Evolutionary conservation across 2,888 invertebrate species (phyloP), one percentile per base, ranked within the genome.

Genomic region (Chalcis sispes): DNA sequence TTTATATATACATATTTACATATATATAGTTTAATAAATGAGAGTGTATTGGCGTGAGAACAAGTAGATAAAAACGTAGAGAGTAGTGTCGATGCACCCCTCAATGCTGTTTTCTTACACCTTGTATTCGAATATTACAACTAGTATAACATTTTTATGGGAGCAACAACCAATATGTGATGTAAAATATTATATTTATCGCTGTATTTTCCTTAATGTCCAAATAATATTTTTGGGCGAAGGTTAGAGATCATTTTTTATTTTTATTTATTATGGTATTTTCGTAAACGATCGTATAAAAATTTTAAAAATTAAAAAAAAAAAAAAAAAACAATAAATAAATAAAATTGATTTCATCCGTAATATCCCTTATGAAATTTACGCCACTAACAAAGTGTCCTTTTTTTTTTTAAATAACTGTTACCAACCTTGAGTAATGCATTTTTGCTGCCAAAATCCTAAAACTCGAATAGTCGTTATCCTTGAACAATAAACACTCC

Each of bases 141-240:
- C 27, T 85, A 83, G 82, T 84, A n/a, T 58, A 32, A 32, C 61
- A 72, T 59, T 80, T 82, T 84, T 83, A 90, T 90, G 91, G 91
- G 91, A 91, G 91, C 91, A 91, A 91, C 91, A 91, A 91, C 90
- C 72, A 70, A 10, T 67, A 46, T 66, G 23, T 61, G 23, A 66
- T 56, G 50, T 40, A 23, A 32, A 23, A 42, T 32, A 32, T 32
- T 42, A 18, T 62, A 18, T 42, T 23, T 50, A 29, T 20, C 32
- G 23, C 29, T 32, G 29, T 29, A n/a, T 8, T 56, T 32, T 20
- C 56, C 56, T 10, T 40, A 40, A 59, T 40, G 13, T 54, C 15
- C 32, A 54, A 54, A 54, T 25, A 25, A 25, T 54, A 25, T 23
- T 27, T 27, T 15, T 10, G 54, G n/a, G n/a, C n/a, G n/a, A n/a